phyloP scores from a whole-genome alignment of 1,140 invertebrate species.

The Bicyclus anynana region DNA sequence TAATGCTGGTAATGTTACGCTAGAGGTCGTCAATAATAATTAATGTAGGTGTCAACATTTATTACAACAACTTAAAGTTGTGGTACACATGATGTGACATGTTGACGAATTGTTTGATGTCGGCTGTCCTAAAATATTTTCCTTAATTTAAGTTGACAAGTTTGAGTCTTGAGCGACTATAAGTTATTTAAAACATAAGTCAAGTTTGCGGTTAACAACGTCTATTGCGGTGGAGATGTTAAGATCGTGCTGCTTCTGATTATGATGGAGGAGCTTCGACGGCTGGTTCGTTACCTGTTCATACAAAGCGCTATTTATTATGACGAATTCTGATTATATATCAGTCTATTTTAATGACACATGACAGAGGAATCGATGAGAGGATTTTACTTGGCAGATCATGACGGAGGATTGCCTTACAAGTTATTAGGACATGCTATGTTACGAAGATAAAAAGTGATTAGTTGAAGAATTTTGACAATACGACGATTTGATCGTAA shows the following conservation, averaged over 20 bases:
- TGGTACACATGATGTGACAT: background rate
- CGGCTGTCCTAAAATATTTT: background rate
- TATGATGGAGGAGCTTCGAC: constrained; percentile 42
- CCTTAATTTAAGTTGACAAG: constrained; percentile 2
- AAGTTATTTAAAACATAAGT: constrained; percentile 10
- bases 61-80: background rate
- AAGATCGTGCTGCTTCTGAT: constrained; percentile 51
- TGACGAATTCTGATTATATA: no score
- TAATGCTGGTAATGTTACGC: no score
- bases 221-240: constrained; percentile 41
- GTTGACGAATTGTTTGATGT: background rate
- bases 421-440: no score
- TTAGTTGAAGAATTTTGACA: no score
- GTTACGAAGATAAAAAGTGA: no score
- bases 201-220: constrained; percentile 29
- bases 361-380: no score
- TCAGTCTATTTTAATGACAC: no score
- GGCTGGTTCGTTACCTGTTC: constrained; percentile 23
- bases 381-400: no score
- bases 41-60: background rate
- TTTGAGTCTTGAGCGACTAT: background rate
- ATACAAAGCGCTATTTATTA: no score
- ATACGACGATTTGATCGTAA: no score
- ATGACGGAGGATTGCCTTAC: no score
- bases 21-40: no score